Evolutionary conservation across 2,797 vertebrate species (phyloP).

Genomic region (Saxicola maurus): DNA sequence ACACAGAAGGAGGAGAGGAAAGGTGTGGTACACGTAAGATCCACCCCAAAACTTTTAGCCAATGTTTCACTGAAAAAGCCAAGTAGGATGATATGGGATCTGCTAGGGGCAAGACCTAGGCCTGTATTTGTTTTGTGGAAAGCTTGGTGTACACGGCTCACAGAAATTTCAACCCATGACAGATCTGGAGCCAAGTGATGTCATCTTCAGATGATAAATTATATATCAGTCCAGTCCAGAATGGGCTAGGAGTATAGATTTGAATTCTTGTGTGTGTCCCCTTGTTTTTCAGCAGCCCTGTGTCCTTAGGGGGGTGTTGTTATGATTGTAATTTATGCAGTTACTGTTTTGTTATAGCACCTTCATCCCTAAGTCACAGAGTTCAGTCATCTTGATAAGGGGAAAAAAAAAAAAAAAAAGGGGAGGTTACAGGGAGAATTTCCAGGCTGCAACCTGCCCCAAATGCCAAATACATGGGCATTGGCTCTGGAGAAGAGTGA

Average conservation of each 20-base stretch:
- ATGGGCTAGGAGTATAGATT: not conserved
- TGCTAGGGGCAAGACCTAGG: not conserved
- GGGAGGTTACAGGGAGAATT: not conserved
- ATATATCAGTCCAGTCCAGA: not conserved
- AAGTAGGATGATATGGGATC: not conserved
- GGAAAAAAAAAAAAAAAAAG: rapidly evolving
- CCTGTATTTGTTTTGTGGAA: rapidly evolving
- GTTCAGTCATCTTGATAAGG: not conserved
- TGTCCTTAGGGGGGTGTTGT: not conserved
- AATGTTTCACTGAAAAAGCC: not conserved
- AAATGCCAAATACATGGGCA: not conserved
- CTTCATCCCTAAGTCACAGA: not conserved
- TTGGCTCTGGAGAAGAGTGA: not conserved
- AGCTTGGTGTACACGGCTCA: not conserved
- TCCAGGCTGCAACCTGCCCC: not conserved
- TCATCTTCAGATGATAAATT: not conserved
- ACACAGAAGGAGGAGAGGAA: not conserved
- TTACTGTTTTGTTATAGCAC: not conserved
- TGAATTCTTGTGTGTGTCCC: not conserved
- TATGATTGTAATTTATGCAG: not conserved
- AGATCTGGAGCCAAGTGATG: not conserved
- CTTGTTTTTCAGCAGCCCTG: not conserved
- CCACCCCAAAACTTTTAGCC: not conserved
- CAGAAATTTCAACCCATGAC: not conserved
- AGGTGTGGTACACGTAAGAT: rapidly evolving